These are phyloP conservation scores for Pangasius macronema DNA, from an alignment of 2,797 vertebrate genomes.

Conservation along the genomic window DNA sequence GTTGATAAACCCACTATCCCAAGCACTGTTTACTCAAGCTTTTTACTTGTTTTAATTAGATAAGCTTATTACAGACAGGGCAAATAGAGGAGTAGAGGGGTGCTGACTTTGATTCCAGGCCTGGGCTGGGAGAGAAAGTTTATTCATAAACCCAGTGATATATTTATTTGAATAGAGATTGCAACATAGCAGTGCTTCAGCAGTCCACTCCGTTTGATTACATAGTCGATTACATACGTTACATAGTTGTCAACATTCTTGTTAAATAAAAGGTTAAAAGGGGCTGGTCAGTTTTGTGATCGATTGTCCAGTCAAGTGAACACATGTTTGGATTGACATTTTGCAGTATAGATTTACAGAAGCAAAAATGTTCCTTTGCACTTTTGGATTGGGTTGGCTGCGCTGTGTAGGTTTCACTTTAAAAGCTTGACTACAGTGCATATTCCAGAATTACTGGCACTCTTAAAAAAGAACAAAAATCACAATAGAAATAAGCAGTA, in stretches of 20 bases:
- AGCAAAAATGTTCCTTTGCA: not conserved
- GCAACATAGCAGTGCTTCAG: not conserved
- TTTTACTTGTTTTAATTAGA: constrained; percentile 61
- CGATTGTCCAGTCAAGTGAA: not conserved
- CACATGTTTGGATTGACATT: constrained; percentile 3
- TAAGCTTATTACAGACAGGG: constrained; percentile 65
- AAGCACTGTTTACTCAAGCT: constrained; percentile 28
- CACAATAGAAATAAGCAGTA: not conserved
- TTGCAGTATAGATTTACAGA: not conserved
- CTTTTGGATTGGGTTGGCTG: not conserved
- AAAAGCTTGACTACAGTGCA: not conserved
- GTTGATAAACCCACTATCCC: constrained; percentile 14
- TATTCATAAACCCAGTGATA: not conserved
- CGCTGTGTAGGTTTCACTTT: not conserved
- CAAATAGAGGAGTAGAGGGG: constrained; percentile 62
- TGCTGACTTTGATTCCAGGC: constrained; percentile 9
- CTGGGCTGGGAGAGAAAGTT: not conserved
- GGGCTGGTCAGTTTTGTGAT: not conserved
- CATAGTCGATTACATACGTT: not conserved
- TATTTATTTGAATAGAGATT: not conserved
- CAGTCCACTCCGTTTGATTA: not conserved
- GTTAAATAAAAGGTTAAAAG: not conserved
- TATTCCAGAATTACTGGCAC: not conserved
- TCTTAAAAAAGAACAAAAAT: not conserved
- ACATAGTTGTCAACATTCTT: not conserved